These are phyloP conservation scores for Oxygymnocypris stewartii DNA, from an alignment of 2,113 vertebrate genomes.

Conservation along the genomic window DNA sequence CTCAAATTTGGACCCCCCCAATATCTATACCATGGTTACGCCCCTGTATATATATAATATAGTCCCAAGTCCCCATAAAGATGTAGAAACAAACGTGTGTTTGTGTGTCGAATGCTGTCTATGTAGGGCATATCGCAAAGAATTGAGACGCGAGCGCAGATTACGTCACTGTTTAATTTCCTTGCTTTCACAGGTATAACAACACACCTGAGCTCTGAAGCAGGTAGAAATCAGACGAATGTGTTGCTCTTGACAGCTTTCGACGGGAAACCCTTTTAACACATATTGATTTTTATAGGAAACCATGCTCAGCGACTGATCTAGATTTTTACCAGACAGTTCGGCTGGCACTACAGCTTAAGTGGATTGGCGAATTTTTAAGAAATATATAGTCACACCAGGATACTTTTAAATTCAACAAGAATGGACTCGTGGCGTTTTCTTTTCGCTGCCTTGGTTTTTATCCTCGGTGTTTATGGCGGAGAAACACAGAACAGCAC, in stretches of 20 bases:
- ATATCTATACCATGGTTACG: too few relatives aligned
- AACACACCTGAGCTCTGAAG: constrained; percentile 6
- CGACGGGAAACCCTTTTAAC: neutral
- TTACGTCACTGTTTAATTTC: neutral
- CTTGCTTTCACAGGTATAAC: neutral
- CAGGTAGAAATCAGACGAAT: neutral
- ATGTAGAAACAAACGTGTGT: too few relatives aligned
- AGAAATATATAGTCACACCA: neutral
- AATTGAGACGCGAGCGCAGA: neutral
- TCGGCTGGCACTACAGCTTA: neutral
- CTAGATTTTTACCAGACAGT: neutral
- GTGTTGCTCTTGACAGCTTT: neutral
- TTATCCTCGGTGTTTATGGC: neutral
- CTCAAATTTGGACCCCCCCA: too few relatives aligned
- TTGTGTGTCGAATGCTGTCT: constrained; percentile 60
- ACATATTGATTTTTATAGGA: neutral
- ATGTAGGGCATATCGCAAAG: constrained; percentile 43
- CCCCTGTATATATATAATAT: too few relatives aligned
- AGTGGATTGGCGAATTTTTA: neutral
- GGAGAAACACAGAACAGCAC: neutral
- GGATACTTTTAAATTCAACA: neutral
- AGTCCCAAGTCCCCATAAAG: too few relatives aligned
- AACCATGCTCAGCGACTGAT: neutral
- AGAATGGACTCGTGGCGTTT: neutral
- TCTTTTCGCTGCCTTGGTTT: neutral